A percentile compares a stretch with the other conserved stretches of the same genome.
phyloP scores from a whole-genome alignment of 2,797 vertebrate species.

The Hippoglossus hippoglossus region DNA sequence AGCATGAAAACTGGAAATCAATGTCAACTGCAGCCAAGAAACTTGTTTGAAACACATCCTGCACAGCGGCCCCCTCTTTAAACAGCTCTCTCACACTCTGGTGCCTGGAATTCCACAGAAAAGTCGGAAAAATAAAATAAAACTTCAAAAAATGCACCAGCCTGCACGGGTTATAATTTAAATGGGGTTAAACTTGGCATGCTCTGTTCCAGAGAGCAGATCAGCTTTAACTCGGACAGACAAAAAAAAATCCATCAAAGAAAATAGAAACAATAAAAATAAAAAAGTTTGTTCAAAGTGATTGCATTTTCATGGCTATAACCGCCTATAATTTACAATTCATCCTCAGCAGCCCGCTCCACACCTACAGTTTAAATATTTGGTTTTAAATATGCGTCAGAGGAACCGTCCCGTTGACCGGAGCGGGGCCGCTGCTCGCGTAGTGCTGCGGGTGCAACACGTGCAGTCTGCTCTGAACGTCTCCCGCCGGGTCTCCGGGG shows the following conservation, averaged over 20 bases:
- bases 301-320: constrained; percentile 79
- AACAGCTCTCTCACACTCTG: constrained; percentile 33
- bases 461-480: constrained; percentile 92
- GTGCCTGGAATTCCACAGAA: constrained; percentile 65
- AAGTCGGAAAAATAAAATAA: constrained; percentile 28
- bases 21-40: constrained; percentile 76
- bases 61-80: background rate
- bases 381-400: constrained; percentile 88
- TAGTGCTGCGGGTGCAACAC: constrained; percentile 94
- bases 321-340: constrained; percentile 84
- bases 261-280: constrained; percentile 32
- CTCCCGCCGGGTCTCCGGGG: constrained; percentile 84
- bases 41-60: constrained; percentile 75
- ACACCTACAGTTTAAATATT: constrained; percentile 78
- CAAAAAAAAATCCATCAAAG: constrained; percentile 50
- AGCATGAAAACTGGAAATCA: constrained; percentile 85
- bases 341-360: constrained; percentile 72
- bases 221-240: constrained; percentile 57
- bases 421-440: constrained; percentile 88
- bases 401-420: constrained; percentile 94
- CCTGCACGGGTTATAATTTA: constrained; percentile 62
- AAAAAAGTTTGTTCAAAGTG: constrained; percentile 66
- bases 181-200: constrained; percentile 79
- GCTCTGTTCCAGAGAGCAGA: constrained; percentile 66
- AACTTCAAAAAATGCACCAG: constrained; percentile 59